These are phyloP conservation scores for Eupithecia tripunctaria DNA, from an alignment of 2,888 invertebrate species.

Conservation along the genomic window DNA sequence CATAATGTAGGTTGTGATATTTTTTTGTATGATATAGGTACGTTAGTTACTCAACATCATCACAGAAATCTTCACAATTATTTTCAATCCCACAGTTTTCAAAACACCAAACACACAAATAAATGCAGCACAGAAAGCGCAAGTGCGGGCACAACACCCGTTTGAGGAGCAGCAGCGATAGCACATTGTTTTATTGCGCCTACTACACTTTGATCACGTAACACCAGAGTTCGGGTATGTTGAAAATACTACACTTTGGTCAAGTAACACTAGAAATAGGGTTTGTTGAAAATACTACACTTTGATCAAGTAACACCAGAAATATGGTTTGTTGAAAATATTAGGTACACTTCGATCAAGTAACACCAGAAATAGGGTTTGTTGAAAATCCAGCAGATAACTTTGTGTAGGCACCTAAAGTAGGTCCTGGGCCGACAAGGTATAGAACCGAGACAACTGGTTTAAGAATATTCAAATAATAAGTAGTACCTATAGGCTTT, in stretches of 20 bases:
- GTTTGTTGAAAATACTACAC: too few relatives aligned
- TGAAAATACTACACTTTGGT: not conserved
- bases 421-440: too few relatives aligned
- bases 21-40: not conserved
- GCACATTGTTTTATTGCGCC: not conserved
- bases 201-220: not conserved
- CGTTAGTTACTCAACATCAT: not conserved
- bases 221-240: not conserved
- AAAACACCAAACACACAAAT: slow-evolving; percentile 4
- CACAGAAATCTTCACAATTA: not conserved
- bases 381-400: too few relatives aligned
- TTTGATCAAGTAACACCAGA: too few relatives aligned
- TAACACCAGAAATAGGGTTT: not conserved
- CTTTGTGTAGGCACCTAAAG: too few relatives aligned
- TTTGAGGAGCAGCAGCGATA: not conserved
- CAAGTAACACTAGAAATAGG: not conserved
- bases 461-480: too few relatives aligned
- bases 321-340: too few relatives aligned
- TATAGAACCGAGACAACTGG: too few relatives aligned
- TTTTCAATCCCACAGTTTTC: not conserved
- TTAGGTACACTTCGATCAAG: not conserved
- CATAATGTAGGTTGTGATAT: not conserved
- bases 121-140: not conserved
- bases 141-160: not conserved
- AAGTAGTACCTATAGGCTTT: too few relatives aligned